phyloP scores from a whole-genome alignment of 2,113 vertebrate species.

The Triplophysa siluroides region DNA sequence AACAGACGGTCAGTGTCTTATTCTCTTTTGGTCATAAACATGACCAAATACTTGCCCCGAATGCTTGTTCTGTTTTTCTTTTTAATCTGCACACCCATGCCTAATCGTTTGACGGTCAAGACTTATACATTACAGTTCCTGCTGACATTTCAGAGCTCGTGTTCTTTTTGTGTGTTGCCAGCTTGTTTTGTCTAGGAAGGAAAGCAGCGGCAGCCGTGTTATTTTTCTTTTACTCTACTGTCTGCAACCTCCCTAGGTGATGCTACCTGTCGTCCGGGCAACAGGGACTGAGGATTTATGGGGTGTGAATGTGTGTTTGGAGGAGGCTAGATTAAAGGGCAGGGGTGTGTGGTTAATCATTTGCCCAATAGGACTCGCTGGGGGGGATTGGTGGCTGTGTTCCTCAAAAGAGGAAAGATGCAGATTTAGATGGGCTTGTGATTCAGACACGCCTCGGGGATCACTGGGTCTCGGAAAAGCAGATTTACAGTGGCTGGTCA shows the following conservation, averaged over 20 bases:
- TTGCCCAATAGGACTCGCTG: conserved; percentile 25
- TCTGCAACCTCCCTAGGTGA: conserved; percentile 38
- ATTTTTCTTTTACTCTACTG: conserved; percentile 19
- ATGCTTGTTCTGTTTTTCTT: neutral
- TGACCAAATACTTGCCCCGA: neutral
- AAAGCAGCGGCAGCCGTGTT: conserved; percentile 23
- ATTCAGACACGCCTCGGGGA: neutral
- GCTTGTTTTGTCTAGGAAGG: conserved; percentile 18
- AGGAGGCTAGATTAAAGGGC: conserved; percentile 13
- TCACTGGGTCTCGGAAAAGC: too few relatives aligned
- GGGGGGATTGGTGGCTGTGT: too few relatives aligned
- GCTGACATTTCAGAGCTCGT: conserved; percentile 12
- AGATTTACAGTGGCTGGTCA: neutral
- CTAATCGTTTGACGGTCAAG: neutral
- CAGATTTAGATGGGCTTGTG: neutral
- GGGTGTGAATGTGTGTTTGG: conserved; percentile 33
- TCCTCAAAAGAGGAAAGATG: too few relatives aligned
- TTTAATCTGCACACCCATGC: neutral
- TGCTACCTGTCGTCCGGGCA: conserved; percentile 26
- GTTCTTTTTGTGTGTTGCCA: neutral
- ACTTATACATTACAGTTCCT: conserved; percentile 5
- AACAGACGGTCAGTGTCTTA: too few relatives aligned
- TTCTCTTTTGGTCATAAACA: neutral
- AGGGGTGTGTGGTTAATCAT: conserved; percentile 40
- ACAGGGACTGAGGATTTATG: conserved; percentile 40